Evolutionary conservation across 2,888 invertebrate species (phyloP).

Genomic region (Harmothoe impar): DNA sequence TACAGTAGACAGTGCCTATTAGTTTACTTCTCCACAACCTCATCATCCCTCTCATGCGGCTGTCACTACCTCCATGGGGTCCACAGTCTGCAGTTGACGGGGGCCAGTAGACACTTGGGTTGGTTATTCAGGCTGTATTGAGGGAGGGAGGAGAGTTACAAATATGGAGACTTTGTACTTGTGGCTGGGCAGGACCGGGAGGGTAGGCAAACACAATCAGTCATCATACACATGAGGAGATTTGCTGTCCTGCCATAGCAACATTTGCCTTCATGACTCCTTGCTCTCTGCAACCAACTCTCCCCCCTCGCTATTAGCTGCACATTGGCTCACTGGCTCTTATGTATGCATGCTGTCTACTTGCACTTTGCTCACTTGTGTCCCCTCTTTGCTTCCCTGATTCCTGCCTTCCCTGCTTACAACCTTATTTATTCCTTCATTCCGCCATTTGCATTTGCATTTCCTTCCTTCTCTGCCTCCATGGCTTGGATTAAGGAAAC

Average conservation of each 20-base stretch:
- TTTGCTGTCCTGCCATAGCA: neutral
- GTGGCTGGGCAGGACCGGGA: neutral
- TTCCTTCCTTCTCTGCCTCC: no score
- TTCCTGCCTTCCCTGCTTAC: no score
- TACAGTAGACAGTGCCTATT: neutral
- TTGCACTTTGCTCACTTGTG: no score
- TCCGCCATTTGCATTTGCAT: no score
- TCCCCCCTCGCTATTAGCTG: no score
- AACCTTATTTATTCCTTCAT: no score
- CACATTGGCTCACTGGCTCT: no score
- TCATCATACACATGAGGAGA: slow-evolving; percentile 25
- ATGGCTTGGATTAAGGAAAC: no score
- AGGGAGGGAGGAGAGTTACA: neutral
- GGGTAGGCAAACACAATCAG: slow-evolving; percentile 12
- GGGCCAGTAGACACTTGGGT: neutral
- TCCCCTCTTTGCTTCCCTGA: no score
- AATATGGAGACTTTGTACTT: slow-evolving; percentile 28
- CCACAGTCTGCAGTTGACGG: neutral
- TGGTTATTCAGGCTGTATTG: neutral
- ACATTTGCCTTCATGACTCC: neutral
- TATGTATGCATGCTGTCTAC: no score
- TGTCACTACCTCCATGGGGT: neutral
- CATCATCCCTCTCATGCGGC: neutral
- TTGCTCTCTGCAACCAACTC: neutral
- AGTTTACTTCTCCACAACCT: neutral